Evolutionary conservation across 2,888 invertebrate species (phyloP).

Genomic region (Drosophila acutilabella): DNA sequence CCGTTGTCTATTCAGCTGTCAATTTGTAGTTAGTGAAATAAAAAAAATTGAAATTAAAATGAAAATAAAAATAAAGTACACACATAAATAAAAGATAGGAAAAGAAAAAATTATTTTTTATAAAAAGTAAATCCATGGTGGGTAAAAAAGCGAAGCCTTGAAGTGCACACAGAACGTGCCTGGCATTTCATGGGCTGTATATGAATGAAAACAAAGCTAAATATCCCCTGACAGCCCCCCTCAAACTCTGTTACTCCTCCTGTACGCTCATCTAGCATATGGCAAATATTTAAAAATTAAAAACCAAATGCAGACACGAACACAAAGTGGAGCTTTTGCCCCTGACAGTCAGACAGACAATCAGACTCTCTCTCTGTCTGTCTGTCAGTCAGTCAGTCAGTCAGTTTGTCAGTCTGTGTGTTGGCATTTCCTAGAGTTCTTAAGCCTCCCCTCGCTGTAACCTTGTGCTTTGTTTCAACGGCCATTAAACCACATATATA

Average conservation of each 20-base stretch:
- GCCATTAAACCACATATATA: constrained; percentile 70
- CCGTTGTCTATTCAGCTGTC: constrained; percentile 64
- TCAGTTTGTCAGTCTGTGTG: constrained; percentile 28
- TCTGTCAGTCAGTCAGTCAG: constrained; percentile 6
- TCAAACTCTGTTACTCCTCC: background rate
- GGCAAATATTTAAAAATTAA: constrained; percentile 69
- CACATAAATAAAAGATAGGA: constrained; percentile 21
- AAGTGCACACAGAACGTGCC: constrained; percentile 69
- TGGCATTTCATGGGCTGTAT: constrained; percentile 64
- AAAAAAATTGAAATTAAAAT: constrained; percentile 46
- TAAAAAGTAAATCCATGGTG: constrained; percentile 26
- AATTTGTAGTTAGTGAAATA: constrained; percentile 58
- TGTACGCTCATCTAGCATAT: constrained; percentile 28
- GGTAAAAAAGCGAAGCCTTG: constrained; percentile 62
- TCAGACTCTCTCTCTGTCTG: constrained; percentile 15
- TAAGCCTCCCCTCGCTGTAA: constrained; percentile 57
- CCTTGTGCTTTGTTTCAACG: constrained; percentile 76
- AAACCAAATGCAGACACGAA: constrained; percentile 70
- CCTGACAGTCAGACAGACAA: constrained; percentile 46
- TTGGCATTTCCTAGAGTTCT: constrained; percentile 70
- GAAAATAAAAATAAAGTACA: constrained; percentile 22
- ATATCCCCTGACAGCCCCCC: background rate
- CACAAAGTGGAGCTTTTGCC: constrained; percentile 58
- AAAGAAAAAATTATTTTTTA: constrained; percentile 6
- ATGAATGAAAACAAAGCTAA: constrained; percentile 63